phyloP scores from a whole-genome alignment of 2,888 invertebrate species.

The Elegia similella region DNA sequence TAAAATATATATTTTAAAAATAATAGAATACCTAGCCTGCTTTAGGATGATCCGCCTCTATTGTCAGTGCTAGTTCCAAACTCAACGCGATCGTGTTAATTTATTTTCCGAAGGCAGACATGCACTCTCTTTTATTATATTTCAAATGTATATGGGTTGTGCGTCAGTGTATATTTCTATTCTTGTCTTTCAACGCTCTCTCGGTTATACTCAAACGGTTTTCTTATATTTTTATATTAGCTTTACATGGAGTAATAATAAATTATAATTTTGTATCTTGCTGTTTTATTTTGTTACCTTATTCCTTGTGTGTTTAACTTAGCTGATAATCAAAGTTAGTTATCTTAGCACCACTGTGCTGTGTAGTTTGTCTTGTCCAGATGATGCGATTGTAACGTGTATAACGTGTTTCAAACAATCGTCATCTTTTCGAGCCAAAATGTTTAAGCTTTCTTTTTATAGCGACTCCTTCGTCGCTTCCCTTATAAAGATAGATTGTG shows the following conservation, averaged over 20 bases:
- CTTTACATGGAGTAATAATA: slow-evolving; percentile 63
- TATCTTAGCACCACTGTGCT: too few species aligned
- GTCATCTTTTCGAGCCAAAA: too few species aligned
- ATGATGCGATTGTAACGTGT: too few species aligned
- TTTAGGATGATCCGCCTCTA: too few species aligned
- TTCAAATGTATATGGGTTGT: slow-evolving; percentile 13
- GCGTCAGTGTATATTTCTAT: slow-evolving; percentile 1
- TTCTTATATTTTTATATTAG: slow-evolving; percentile 67
- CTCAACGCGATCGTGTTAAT: neutral
- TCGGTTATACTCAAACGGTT: slow-evolving; percentile 60
- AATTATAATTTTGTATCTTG: slow-evolving; percentile 70
- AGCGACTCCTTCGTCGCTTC: too few species aligned
- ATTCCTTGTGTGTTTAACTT: neutral
- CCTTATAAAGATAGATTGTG: too few species aligned
- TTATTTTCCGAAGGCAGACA: neutral
- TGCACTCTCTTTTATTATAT: neutral
- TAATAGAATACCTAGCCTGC: too few species aligned
- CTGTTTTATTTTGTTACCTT: slow-evolving; percentile 47
- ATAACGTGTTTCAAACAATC: too few species aligned
- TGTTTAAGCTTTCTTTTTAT: too few species aligned
- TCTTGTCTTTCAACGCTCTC: slow-evolving; percentile 24
- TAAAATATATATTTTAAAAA: too few species aligned
- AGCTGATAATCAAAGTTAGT: too few species aligned
- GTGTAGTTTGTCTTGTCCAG: too few species aligned
- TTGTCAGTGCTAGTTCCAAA: neutral